Percentiles rank a stretch among this genome's conserved stretches.
These are phyloP conservation scores for Thalassaphorura encarpata DNA, from an alignment of 1,140 invertebrate genomes.

Conservation along the genomic window DNA sequence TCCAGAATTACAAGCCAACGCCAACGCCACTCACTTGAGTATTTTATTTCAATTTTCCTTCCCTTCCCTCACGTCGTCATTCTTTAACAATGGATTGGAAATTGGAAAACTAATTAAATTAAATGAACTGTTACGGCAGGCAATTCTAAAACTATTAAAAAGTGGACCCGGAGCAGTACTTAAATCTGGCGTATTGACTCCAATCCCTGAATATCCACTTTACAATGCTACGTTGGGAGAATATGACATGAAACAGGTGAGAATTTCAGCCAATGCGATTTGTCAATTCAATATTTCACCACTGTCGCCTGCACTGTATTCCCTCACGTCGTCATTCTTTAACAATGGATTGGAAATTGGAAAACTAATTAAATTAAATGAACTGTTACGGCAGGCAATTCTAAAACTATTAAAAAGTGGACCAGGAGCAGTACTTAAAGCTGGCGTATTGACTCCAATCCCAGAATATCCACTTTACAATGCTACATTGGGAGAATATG, in stretches of 20 bases:
- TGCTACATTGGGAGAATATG: slow-evolving; percentile 83
- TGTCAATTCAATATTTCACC: too few species aligned
- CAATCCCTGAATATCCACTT: slow-evolving; percentile 96
- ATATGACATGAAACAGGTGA: slow-evolving; percentile 53
- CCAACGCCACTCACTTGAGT: background rate
- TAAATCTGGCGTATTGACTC: slow-evolving; percentile 82
- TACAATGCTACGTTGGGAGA: slow-evolving; percentile 91
- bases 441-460: slow-evolving; percentile 94
- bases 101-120: background rate
- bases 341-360: background rate
- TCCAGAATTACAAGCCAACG: background rate
- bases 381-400: slow-evolving; percentile 45
- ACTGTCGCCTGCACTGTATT: too few species aligned
- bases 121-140: slow-evolving; percentile 39
- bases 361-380: background rate
- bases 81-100: background rate
- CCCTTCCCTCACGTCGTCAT: background rate
- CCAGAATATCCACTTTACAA: slow-evolving; percentile 98
- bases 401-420: slow-evolving; percentile 52
- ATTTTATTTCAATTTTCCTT: background rate
- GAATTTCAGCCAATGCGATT: background rate
- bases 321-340: background rate
- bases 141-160: slow-evolving; percentile 57
- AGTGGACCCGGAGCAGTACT: slow-evolving; percentile 8
- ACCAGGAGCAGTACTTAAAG: slow-evolving; percentile 39